A percentile compares a stretch with the other conserved stretches of the same genome.
These are phyloP conservation scores for Ceratosolen solmsi DNA, from an alignment of 1,140 invertebrate species.

Conservation along the genomic window DNA sequence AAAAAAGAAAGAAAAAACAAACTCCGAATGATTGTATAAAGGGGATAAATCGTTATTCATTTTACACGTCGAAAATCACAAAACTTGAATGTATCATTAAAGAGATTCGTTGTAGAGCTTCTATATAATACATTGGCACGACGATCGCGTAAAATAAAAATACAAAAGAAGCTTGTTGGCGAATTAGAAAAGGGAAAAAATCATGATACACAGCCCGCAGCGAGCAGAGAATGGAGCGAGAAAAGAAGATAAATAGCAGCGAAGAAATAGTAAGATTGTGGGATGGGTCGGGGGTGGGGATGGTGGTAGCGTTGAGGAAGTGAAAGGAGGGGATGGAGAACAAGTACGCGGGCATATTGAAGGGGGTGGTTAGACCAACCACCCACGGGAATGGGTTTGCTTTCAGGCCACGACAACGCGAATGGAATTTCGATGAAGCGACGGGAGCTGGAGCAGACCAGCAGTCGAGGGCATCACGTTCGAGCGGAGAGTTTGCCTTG, in stretches of 20 bases:
- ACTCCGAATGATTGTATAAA: too few relatives aligned
- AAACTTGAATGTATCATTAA: background rate
- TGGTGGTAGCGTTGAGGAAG: too few relatives aligned
- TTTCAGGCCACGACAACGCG: conserved; percentile 55
- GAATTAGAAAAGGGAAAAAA: background rate
- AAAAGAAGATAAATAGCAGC: background rate
- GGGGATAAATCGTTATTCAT: too few relatives aligned
- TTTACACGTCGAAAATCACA: too few relatives aligned
- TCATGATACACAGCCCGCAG: too few relatives aligned
- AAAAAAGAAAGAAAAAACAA: too few relatives aligned
- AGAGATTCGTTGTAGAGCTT: background rate
- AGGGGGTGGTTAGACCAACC: conserved; percentile 33
- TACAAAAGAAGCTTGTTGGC: background rate
- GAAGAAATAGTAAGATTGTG: too few relatives aligned
- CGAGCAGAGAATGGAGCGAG: too few relatives aligned
- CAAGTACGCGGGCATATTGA: conserved; percentile 33
- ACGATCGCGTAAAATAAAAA: background rate
- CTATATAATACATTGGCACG: background rate
- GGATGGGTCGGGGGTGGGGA: background rate
- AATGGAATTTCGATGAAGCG: conserved; percentile 60
- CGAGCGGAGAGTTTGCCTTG: conserved; percentile 45
- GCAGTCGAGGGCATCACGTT: conserved; percentile 42
- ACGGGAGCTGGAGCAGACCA: background rate
- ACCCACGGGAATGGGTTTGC: conserved; percentile 58
- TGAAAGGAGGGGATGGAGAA: background rate